Evolutionary conservation across 2,888 invertebrate species (phyloP), one percentile per base, ranked within the genome.

Genomic region (Torymus auratus): DNA sequence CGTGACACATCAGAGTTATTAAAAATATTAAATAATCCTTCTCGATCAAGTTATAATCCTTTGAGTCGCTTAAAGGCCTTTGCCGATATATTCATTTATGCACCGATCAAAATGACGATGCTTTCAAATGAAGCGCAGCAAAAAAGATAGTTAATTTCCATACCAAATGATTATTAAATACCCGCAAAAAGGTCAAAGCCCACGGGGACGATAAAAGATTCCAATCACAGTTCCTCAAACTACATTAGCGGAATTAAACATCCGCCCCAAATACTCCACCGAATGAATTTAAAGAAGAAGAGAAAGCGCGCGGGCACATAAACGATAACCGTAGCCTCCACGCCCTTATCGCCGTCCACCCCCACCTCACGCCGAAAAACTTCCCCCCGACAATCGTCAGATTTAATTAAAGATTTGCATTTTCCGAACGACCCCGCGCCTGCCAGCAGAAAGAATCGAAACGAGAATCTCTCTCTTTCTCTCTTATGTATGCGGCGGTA

Each of bases 321-420:
- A 61, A 50, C 71, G 61, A 72, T 62, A 72, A 53, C 61, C 17
- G 12, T n/a, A n/a, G n/a, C 13, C 10, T 67, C 20, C 20, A 20
- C 13, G 15, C 10, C 55, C 56, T 20, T 28, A 65, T 65, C 65
- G 65, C 15, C n/a, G n/a, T n/a, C n/a, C n/a, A n/a, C n/a, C n/a
- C 2, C 14, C 15, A 15, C 55, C 2, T 23, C 15, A 15, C 68
- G 11, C 55, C 20, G 23, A 68, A 68, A 55, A 23, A 53, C 53
- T 41, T 13, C 11, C 17, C 17, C 15, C 41, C 12, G 17, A 17
- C 41, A 56, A 58, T 74, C 64, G 67, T 67, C 67, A 55, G 65
- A 67, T 74, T 74, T 74, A 74, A 74, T 74, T 74, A 74, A 74
- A 58, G n/a, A 67, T 65, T 74, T 60, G 67, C 74, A 74, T 74